Conservation (phyloP, 2,888 invertebrate genomes). For the Ectemnius lituratus region DNA sequence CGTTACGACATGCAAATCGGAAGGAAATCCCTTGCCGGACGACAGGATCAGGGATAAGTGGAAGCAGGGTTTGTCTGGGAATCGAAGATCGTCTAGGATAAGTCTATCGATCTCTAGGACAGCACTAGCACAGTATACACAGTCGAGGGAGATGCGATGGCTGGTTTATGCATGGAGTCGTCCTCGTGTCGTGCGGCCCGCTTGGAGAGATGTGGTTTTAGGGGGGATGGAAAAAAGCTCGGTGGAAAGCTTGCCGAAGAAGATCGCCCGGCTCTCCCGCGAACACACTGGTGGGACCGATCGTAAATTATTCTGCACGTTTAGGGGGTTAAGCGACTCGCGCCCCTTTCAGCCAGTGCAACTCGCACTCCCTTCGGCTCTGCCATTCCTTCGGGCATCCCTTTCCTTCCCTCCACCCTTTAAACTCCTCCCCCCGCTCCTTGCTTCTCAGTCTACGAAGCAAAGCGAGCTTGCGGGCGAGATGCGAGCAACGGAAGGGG, state of each 20-base stretch:
- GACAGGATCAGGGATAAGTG: neutral
- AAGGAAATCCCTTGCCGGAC: constrained; percentile 2
- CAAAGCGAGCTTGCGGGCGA: constrained; percentile 7
- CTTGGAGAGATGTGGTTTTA: constrained; percentile 24
- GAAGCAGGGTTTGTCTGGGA: constrained; percentile 4
- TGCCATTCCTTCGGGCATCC: constrained; percentile 22
- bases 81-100: constrained; percentile 37
- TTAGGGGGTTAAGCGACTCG: constrained; percentile 66
- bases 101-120: constrained; percentile 38
- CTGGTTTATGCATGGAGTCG: constrained; percentile 24
- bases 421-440: neutral
- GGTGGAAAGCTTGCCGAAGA: constrained; percentile 45
- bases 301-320: constrained; percentile 68
- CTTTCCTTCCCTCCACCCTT: constrained; percentile 10
- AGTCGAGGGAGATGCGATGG: neutral
- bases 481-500: constrained; percentile 49
- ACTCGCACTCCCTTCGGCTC: constrained; percentile 39
- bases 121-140: neutral
- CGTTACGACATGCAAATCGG: constrained; percentile 7
- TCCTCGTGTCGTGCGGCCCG: constrained; percentile 14
- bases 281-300: constrained; percentile 58
- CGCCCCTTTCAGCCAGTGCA: constrained; percentile 56
- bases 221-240: constrained; percentile 20
- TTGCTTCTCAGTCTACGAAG: constrained; percentile 24
- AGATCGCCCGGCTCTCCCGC: constrained; percentile 39